Conservation (phyloP, 35 echinoderm and acorn worm species). For the Ptychodera flava region DNA sequence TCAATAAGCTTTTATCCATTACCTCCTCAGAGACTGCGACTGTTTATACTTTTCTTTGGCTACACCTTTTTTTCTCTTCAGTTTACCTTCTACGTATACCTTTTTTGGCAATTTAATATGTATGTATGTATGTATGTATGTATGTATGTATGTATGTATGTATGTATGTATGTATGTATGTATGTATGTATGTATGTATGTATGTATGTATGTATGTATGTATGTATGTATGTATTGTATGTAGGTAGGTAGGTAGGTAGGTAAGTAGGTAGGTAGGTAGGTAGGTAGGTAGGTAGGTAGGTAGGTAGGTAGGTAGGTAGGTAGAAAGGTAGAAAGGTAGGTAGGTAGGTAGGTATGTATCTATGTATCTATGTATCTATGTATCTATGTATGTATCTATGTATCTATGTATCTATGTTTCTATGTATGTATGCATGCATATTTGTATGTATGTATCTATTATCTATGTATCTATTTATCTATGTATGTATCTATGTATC, state of each 20-base stretch:
- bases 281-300: background rate
- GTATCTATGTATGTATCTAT: background rate
- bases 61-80: too few relatives aligned
- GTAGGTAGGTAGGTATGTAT: background rate
- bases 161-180: conserved; percentile 2
- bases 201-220: background rate
- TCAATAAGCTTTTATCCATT: too few relatives aligned
- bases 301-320: background rate
- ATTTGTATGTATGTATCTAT: background rate
- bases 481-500: background rate
- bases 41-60: too few relatives aligned
- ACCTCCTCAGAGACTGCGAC: too few relatives aligned
- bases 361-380: background rate
- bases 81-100: too few relatives aligned
- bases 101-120: too few relatives aligned
- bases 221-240: conserved; percentile 2
- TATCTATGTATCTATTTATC: background rate
- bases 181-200: background rate
- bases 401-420: background rate
- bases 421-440: background rate
- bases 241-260: background rate
- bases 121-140: conserved; percentile 2
- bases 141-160: background rate
- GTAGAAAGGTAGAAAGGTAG: background rate
- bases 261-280: background rate